Base-by-base conservation (phyloP, 2,797 vertebrate species). In the Notolepis coatsorum region DNA sequence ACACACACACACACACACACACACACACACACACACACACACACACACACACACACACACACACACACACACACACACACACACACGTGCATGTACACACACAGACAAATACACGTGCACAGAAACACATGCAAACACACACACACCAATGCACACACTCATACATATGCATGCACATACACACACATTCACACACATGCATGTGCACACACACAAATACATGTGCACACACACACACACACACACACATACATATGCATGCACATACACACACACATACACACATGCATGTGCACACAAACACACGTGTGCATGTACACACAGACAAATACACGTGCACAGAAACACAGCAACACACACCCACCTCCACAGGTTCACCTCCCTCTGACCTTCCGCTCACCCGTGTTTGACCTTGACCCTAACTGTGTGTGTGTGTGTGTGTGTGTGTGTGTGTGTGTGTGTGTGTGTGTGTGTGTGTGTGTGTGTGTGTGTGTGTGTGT, bases 371-470 rank as follows among this genome's bases (percentile, higher is more conserved):
- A 53, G 57, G 63, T 30, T 78, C 59, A 55, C 79, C 62, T 65
- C 66, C 60, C 41, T 56, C 55, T 61, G 47, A 86, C 85, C 85
- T 78, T 76, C 59, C 41, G 31, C 71, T 60, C 81, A 81, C 75
- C 58, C 69, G 70, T 60, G 67, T 53, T 31, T 77, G 79, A 84
- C 90, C 84, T 89, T 90, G 89, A 89, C 81, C 78, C 75, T 61
- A 2, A 63, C 21, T 76, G 72, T 73, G 75, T 73, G 75, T 65
- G 54, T 71, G 48, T 48, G 30, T 61, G 57, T 12, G 6, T 57
- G 45, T 31, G 25, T 38, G 43, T 69, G 80, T 64, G 42, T 10
- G 45, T n/a, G 15, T 53, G 42, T 45, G 41, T 71, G 55, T 78
- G 70, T 81, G 73, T 57, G 69, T 72, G 50, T 50, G 58, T n/a